phyloP scores from a whole-genome alignment of 2,797 vertebrate genomes.

The Babyrousa celebensis region DNA sequence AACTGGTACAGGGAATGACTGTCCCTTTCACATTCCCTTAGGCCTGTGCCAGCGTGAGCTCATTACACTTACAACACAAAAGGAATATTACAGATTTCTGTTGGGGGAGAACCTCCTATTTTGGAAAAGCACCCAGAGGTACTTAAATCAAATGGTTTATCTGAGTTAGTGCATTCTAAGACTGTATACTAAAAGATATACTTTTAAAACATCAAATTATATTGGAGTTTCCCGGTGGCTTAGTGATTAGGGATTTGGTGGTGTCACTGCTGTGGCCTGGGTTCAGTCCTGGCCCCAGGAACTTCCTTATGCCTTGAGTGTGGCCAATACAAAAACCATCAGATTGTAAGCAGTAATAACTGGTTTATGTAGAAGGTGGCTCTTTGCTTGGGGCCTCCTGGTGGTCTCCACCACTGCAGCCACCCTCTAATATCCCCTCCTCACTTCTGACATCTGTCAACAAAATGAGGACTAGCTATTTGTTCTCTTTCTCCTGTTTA shows the following conservation, averaged over 20 bases:
- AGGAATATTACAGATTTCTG: not conserved
- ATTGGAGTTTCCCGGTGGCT: too few relatives aligned
- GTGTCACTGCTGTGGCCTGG: too few relatives aligned
- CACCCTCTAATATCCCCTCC: too few relatives aligned
- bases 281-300: too few relatives aligned
- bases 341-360: not conserved
- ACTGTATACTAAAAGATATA: not conserved
- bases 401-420: not conserved
- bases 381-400: not conserved
- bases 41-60: not conserved
- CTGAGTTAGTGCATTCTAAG: not conserved
- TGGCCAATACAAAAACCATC: not conserved
- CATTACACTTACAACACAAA: slow-evolving; percentile 9
- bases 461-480: not conserved
- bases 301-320: too few relatives aligned
- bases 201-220: slow-evolving; percentile 27
- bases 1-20: not conserved
- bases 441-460: not conserved
- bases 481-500: slow-evolving; percentile 1
- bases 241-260: too few relatives aligned
- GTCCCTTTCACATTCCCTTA: not conserved
- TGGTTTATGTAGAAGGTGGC: not conserved
- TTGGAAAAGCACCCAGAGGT: slow-evolving; percentile 9
- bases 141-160: not conserved
- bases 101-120: not conserved